Percentiles rank a stretch among this genome's conserved stretches.
phyloP scores from a whole-genome alignment of 2,113 vertebrate genomes.

The Lanius ludovicianus region DNA sequence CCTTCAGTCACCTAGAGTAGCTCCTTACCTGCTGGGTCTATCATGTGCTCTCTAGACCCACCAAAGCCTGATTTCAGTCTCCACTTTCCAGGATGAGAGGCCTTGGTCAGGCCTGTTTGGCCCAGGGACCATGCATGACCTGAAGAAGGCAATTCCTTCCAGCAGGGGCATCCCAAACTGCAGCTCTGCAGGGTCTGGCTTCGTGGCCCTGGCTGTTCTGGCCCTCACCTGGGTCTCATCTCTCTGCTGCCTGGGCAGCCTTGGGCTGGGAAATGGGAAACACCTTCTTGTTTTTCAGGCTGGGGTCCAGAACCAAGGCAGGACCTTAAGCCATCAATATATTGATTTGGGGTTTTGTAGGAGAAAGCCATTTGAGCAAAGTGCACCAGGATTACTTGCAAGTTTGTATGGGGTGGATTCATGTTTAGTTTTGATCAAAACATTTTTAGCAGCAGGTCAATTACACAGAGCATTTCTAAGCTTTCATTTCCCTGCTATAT shows the following conservation, averaged over 20 bases:
- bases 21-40: rapidly evolving
- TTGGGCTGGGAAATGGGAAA: background rate
- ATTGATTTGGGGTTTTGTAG: background rate
- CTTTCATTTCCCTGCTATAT: background rate
- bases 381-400: rapidly evolving
- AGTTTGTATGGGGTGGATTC: background rate
- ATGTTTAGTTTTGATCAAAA: background rate
- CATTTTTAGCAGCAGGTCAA: background rate
- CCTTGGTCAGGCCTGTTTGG: background rate
- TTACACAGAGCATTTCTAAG: background rate
- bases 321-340: background rate
- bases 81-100: background rate
- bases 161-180: background rate
- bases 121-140: background rate
- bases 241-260: background rate
- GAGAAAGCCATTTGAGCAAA: background rate
- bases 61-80: background rate
- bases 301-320: background rate
- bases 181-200: rapidly evolving
- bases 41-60: rapidly evolving
- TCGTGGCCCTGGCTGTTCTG: background rate
- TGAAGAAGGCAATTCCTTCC: background rate
- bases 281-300: background rate
- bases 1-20: background rate
- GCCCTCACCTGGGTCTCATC: background rate